These are phyloP conservation scores for Cerastis rubricosa DNA, from an alignment of 2,888 invertebrate genomes.

Conservation along the genomic window DNA sequence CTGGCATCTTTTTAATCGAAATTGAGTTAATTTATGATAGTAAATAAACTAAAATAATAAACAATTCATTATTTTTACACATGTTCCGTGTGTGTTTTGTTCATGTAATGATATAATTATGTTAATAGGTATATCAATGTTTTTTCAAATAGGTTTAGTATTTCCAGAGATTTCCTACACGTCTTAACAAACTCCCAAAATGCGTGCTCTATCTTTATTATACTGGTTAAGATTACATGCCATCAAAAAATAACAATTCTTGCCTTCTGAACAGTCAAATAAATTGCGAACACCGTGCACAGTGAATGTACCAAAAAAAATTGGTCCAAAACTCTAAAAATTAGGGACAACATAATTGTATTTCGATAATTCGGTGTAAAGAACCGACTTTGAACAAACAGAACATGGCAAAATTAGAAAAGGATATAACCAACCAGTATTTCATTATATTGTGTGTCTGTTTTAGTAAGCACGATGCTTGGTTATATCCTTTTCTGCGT, in stretches of 20 bases:
- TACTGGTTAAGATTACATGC: too few relatives aligned
- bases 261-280: too few relatives aligned
- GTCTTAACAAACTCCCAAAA: too few relatives aligned
- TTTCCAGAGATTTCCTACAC: too few relatives aligned
- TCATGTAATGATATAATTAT: too few relatives aligned
- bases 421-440: neutral
- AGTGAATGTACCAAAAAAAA: neutral
- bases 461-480: slow-evolving; percentile 23
- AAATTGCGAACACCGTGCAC: neutral
- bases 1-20: neutral
- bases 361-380: neutral
- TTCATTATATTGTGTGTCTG: slow-evolving; percentile 2
- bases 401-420: neutral
- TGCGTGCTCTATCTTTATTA: too few relatives aligned
- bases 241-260: too few relatives aligned
- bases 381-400: slow-evolving; percentile 6
- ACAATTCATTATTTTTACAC: neutral
- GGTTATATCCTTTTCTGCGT: too few relatives aligned
- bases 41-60: too few relatives aligned
- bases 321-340: neutral
- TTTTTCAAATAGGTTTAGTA: too few relatives aligned
- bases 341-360: neutral
- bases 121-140: too few relatives aligned
- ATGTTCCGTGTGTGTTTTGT: too few relatives aligned
- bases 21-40: neutral